Evolutionary conservation across 2,797 vertebrate species (phyloP), one percentile per base, ranked within the genome.

Genomic region (Erithacus rubecula): DNA sequence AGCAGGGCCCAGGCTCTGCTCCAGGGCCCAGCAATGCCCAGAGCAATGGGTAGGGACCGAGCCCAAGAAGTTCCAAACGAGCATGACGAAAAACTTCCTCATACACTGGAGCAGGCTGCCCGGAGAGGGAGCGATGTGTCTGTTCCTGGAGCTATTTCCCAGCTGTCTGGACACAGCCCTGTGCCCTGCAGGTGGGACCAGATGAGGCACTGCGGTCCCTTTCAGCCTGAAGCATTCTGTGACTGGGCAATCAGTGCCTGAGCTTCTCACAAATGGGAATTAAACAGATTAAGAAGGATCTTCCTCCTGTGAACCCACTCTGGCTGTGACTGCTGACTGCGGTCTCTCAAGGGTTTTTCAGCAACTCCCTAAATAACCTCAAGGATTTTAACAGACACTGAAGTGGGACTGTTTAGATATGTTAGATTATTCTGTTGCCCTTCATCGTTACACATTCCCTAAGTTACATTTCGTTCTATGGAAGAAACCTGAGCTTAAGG

Each of bases 71-170:
- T 11, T 21, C 34, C 56, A 41, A 47, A 34, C 12, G 8, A 46
- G 41, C 30, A 41, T 0, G 1, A 22, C 1, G 3, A 34, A n/a
- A 75, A 52, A 2, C 24, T 34, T n/a, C 6, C 39, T 13, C 11
- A 13, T 21, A 5, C 6, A 4, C 13, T 39, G 55, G 55, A 39
- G 34, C 17, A 41, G 41, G 41, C 39, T 69, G 36, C 43, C 43
- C 58, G 27, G 63, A 44, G 36, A 41, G 30, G 14, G 11, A 60
- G 41, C 6, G 24, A 8, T 26, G 46, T 16, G 15, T n/a, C 29
- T 2, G 2, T 41, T 1, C 10, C 24, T 69, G 39, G 26, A 36
- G 65, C 4, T 32, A 15, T 36, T 56, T 12, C 26, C 63, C 41
- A 47, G 7, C 22, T 8, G 10, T 11, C 36, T 70, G 72, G 41